Base-by-base conservation (phyloP, 2,797 vertebrate species). In the Sebastes dallii region DNA sequence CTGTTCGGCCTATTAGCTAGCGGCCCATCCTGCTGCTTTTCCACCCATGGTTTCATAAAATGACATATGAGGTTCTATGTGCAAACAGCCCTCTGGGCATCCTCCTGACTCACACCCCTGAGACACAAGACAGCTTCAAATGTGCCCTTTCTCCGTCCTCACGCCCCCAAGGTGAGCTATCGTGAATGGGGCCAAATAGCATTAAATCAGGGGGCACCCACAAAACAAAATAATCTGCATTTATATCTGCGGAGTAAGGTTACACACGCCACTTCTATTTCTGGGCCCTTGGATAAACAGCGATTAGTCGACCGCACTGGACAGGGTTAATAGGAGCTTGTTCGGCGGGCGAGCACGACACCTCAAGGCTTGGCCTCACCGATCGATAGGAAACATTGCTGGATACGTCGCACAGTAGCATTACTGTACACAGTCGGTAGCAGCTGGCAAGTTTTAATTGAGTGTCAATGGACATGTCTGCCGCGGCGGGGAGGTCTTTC, bases 191-290 rank as follows among this genome's bases (percentile, higher is more conserved):
- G 83, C 84, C 88, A 91, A 93, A 91, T 91, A 88, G 85, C 54
- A 76, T 93, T 75, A 88, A 94, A 93, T 89, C 89, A 87, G 81
- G 79, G 78, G 82, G 73, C 79, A 86, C 88, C 92, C 92, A 78
- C 89, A 91, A 90, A 93, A 90, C 82, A 77, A 91, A 95, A 94
- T 87, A 92, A 94, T 92, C 87, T 83, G 89, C 85, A 86, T 93
- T 94, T 89, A 86, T 88, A 89, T 89, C 85, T 81, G 84, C 56
- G 72, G 88, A 79, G 87, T 91, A 85, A 85, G 86, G 88, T 93
- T 92, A 91, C 90, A 88, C 90, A 80, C 36, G 84, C 76, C 83
- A 34, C 74, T 75, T 90, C 89, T 95, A 94, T 93, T 94, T 87
- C 89, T 88, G 86, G 82, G 82, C 71, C 61, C 78, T 90, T 91